phyloP scores from a whole-genome alignment of 2,888 invertebrate species.

The Aethes cnicana region DNA sequence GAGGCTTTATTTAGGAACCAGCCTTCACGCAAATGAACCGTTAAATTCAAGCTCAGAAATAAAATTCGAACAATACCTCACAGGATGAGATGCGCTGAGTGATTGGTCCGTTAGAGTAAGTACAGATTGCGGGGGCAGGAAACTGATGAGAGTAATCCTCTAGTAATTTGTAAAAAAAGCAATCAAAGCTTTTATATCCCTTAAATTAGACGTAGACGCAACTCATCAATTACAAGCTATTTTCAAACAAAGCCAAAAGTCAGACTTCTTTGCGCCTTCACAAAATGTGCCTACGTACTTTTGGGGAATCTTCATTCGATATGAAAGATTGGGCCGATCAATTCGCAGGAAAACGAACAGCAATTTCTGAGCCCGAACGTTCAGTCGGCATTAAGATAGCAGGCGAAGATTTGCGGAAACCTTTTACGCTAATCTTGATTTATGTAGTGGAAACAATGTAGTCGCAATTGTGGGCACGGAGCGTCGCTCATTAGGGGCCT shows the following conservation, averaged over 20 bases:
- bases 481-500: not conserved
- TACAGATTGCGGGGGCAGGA: not conserved
- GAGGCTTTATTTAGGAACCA: not conserved
- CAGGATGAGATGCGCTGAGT: constrained; percentile 15
- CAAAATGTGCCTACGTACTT: no score
- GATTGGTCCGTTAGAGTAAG: not conserved
- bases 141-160: not conserved
- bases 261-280: no score
- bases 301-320: not conserved
- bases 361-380: not conserved
- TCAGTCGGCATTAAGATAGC: not conserved
- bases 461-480: not conserved
- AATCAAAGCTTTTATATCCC: constrained; percentile 2
- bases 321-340: not conserved
- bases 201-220: not conserved
- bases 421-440: not conserved
- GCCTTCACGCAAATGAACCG: constrained; percentile 3
- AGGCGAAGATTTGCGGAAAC: not conserved
- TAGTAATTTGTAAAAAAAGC: not conserved
- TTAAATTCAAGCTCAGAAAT: constrained; percentile 17
- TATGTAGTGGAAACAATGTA: constrained; percentile 8
- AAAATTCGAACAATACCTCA: constrained; percentile 16
- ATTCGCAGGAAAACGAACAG: constrained; percentile 3
- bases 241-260: no score
- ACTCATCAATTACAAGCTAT: no score